Evolutionary conservation across 2,888 invertebrate genomes (phyloP), one percentile per base, ranked within the genome.

Genomic region (Bugulina stolonifera): DNA sequence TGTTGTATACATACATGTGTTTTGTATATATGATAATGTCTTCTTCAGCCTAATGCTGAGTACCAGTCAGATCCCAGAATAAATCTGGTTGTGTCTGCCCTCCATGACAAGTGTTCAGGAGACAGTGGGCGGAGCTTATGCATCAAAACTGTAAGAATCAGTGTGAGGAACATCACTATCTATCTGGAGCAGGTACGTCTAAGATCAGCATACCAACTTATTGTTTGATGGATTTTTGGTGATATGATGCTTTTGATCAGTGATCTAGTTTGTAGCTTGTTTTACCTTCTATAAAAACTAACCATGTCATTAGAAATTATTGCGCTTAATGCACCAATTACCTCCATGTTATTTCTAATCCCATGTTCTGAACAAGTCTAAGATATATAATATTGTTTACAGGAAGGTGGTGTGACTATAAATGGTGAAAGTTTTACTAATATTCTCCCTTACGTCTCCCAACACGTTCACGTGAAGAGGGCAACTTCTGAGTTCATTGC

Each of bases 401-500:
- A 52, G 43, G 64, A 71, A 27, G 34, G n/a, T 34, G 52, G 54
- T n/a, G 73, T 69, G 29, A 35, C 55, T 52, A 73, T 74, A 23
- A 71, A 72, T 35, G 71, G 54, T 43, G 27, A 32, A 29, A 57
- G n/a, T 5, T 35, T 54, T 23, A 55, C 54, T 43, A 23, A 55
- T 25, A 34, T 29, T 5, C n/a, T 57, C 18, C 73, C 73, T 0
- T 75, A 64, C 72, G 27, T 72, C 35, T 64, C 43, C 43, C 29
- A 72, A 23, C 25, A 69, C 29, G 55, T 79, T 32, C 75, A 78
- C 71, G 73, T 79, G 14, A 78, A 77, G 72, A 57, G 73, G 35
- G 76, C 75, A 0, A 78, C 79, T 0, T 75, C 76, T 1, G 64
- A 75, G 32, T 77, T 77, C 71, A 72, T 72, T 22, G 57, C 76